These are phyloP conservation scores for Hippotragus niger DNA, from an alignment of 2,113 vertebrate species.

Conservation along the genomic window DNA sequence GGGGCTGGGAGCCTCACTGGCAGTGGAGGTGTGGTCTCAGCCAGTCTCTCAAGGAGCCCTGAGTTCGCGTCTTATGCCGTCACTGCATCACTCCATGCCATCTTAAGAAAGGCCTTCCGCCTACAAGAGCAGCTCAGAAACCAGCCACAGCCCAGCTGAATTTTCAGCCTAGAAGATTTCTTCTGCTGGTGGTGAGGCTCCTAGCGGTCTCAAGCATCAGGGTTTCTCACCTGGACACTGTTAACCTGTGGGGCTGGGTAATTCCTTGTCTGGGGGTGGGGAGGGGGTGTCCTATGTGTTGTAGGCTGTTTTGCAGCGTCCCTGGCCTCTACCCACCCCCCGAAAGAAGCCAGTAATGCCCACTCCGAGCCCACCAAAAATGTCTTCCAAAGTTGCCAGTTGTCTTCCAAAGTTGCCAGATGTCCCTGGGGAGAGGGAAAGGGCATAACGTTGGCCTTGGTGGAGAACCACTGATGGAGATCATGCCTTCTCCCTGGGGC, in stretches of 20 bases:
- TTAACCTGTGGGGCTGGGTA: not conserved
- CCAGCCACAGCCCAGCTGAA: not conserved
- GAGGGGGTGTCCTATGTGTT: not conserved
- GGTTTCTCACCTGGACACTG: not conserved
- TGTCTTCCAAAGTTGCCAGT: not conserved
- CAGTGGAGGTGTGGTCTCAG: not conserved
- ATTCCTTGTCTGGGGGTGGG: not conserved
- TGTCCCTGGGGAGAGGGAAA: too few species aligned
- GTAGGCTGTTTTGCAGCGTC: not conserved
- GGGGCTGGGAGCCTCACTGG: not conserved
- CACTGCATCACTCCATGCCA: accelerated
- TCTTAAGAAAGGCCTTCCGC: not conserved
- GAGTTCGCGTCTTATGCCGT: accelerated
- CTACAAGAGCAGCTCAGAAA: not conserved
- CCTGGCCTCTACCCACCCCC: not conserved
- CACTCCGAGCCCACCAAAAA: not conserved
- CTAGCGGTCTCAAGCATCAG: too few species aligned
- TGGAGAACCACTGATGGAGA: not conserved
- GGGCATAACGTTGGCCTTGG: not conserved
- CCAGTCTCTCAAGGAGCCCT: not conserved
- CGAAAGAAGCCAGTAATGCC: not conserved
- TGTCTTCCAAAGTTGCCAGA: not conserved
- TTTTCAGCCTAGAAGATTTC: not conserved
- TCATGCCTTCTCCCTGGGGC: accelerated
- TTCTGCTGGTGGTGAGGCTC: not conserved